Conservation (phyloP, 2,113 vertebrate genomes). For the Phylloscopus whistleri region DNA sequence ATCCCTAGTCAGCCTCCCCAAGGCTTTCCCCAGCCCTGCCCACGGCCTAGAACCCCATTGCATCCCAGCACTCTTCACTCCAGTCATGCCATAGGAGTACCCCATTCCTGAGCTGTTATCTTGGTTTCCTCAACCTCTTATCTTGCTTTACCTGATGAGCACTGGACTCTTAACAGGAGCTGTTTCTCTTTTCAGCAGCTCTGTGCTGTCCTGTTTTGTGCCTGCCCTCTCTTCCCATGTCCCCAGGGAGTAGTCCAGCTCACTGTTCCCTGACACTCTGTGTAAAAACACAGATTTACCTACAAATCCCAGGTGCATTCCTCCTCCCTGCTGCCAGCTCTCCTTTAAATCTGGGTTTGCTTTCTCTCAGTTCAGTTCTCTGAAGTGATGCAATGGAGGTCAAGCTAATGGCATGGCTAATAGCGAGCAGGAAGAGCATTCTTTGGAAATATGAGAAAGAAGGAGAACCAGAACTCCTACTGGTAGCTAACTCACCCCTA, state of each 20-base stretch:
- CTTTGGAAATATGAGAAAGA: background rate
- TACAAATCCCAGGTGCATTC: background rate
- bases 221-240: rapidly evolving
- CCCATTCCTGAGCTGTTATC: background rate
- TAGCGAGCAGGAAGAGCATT: background rate
- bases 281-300: background rate
- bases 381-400: background rate
- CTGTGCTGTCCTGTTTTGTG: rapidly evolving
- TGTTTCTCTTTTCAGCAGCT: background rate
- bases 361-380: background rate
- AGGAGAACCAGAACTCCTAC: background rate
- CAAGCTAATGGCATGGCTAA: background rate
- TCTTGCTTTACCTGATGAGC: background rate
- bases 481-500: background rate
- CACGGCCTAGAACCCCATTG: background rate
- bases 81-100: background rate
- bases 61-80: background rate
- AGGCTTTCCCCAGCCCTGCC: background rate
- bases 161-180: background rate
- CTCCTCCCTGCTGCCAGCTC: background rate
- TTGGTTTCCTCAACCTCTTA: background rate
- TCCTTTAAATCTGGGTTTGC: background rate
- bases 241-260: background rate
- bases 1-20: background rate
- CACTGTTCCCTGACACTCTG: background rate